Conservation (phyloP, 1,140 invertebrate species). For the Himalopsyche phryganea region DNA sequence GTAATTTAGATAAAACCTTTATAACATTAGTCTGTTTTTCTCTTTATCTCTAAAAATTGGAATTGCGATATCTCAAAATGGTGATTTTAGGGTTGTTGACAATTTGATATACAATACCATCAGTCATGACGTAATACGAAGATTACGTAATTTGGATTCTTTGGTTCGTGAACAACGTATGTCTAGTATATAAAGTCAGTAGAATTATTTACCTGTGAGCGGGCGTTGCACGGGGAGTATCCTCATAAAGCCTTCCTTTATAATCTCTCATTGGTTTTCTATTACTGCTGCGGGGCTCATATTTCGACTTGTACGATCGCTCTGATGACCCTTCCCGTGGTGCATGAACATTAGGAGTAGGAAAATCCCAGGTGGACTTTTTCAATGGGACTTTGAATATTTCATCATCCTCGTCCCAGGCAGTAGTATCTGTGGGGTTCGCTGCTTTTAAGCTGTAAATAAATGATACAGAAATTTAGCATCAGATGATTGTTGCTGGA, state of each 20-base stretch:
- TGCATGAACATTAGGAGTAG: conserved; percentile 69
- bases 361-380: conserved; percentile 87
- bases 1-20: too few species aligned
- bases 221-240: conserved; percentile 73
- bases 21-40: too few species aligned
- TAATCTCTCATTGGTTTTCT: conserved; percentile 43
- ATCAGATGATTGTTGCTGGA: too few species aligned
- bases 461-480: not conserved
- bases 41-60: too few species aligned
- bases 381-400: conserved; percentile 61
- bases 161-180: too few species aligned
- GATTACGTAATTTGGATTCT: too few species aligned
- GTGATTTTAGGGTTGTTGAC: too few species aligned
- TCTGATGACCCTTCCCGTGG: conserved; percentile 47
- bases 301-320: conserved; percentile 36
- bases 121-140: too few species aligned
- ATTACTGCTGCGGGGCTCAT: conserved; percentile 20
- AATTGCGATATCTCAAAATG: too few species aligned
- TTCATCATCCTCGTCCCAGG: conserved; percentile 91
- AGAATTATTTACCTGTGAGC: conserved; percentile 66
- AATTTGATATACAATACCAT: too few species aligned
- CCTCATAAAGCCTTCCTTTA: conserved; percentile 61
- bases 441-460: conserved; percentile 55
- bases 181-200: too few species aligned
- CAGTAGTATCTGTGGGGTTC: conserved; percentile 69